phyloP scores from a whole-genome alignment of 2,797 vertebrate species.

The Hirundo rustica region DNA sequence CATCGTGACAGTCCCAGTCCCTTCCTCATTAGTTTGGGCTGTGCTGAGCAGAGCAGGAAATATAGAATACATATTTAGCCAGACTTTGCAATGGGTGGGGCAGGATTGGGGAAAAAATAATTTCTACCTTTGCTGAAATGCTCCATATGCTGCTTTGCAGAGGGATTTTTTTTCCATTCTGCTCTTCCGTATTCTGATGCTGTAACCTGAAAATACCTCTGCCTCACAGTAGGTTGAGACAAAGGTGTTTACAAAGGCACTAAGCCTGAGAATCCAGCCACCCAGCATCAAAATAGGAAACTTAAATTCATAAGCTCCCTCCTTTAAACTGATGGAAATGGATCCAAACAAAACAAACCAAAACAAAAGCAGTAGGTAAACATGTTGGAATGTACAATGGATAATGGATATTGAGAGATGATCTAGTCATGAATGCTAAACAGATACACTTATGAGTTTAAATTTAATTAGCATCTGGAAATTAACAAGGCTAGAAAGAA shows the following conservation, averaged over 20 bases:
- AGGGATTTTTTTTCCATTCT: constrained; percentile 23
- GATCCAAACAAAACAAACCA: constrained; percentile 68
- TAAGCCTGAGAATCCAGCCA: constrained; percentile 36
- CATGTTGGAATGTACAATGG: constrained; percentile 64
- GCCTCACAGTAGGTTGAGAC: constrained; percentile 31
- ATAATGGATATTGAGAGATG: constrained; percentile 70
- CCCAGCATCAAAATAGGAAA: constrained; percentile 52
- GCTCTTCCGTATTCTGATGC: constrained; percentile 44
- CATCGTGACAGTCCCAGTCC: neutral
- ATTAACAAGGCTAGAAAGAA: constrained; percentile 78
- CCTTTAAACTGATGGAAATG: constrained; percentile 61
- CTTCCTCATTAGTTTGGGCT: neutral
- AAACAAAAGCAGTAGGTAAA: constrained; percentile 70
- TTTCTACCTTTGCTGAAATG: neutral
- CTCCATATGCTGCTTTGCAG: constrained; percentile 14
- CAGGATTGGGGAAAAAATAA: neutral
- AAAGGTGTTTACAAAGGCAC: constrained; percentile 65
- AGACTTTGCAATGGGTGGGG: neutral
- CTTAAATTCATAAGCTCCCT: constrained; percentile 57
- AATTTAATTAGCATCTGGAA: constrained; percentile 80
- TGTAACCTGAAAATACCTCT: constrained; percentile 58
- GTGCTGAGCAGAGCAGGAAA: neutral
- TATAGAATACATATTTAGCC: neutral
- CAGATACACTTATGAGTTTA: constrained; percentile 76
- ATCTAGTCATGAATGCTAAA: constrained; percentile 75